These are phyloP conservation scores for Nasonia longicornis DNA, from an alignment of 1,140 invertebrate species.

Conservation along the genomic window DNA sequence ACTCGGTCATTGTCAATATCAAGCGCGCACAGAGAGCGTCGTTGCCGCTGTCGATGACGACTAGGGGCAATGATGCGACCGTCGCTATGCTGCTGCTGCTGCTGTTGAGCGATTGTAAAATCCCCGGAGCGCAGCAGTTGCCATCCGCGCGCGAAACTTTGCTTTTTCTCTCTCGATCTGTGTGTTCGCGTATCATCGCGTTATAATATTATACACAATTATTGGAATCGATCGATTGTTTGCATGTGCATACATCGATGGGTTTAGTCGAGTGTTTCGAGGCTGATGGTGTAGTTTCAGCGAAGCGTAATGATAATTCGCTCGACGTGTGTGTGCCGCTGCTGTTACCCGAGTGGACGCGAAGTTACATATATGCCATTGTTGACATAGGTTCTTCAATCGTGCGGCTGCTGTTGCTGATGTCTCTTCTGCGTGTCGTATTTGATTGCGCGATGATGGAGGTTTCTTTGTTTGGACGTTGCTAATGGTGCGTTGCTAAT, in stretches of 20 bases:
- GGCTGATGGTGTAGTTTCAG: not conserved
- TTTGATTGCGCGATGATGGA: too few relatives aligned
- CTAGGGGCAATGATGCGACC: not conserved
- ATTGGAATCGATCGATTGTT: too few relatives aligned
- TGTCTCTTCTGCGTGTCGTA: too few relatives aligned
- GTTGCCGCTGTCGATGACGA: not conserved
- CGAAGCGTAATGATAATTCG: not conserved
- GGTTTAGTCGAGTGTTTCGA: not conserved
- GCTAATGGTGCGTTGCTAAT: too few relatives aligned
- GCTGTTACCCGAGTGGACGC: too few relatives aligned
- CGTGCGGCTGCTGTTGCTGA: too few relatives aligned
- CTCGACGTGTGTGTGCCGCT: too few relatives aligned
- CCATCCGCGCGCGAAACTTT: not conserved
- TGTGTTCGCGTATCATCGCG: not conserved
- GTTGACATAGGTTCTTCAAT: too few relatives aligned
- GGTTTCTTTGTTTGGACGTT: too few relatives aligned
- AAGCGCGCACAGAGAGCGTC: slow-evolving; percentile 35
- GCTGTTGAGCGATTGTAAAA: slow-evolving; percentile 7
- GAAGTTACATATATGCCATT: too few relatives aligned
- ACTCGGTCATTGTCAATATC: slow-evolving; percentile 62
- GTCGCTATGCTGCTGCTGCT: not conserved
- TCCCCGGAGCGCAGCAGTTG: not conserved
- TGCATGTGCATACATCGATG: too few relatives aligned
- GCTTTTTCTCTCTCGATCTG: not conserved
- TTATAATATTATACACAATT: not conserved